A percentile compares a stretch with the other conserved stretches of the same genome.
Evolutionary conservation across 2,797 vertebrate species (phyloP).

Genomic region (Enteromius treurensis): DNA sequence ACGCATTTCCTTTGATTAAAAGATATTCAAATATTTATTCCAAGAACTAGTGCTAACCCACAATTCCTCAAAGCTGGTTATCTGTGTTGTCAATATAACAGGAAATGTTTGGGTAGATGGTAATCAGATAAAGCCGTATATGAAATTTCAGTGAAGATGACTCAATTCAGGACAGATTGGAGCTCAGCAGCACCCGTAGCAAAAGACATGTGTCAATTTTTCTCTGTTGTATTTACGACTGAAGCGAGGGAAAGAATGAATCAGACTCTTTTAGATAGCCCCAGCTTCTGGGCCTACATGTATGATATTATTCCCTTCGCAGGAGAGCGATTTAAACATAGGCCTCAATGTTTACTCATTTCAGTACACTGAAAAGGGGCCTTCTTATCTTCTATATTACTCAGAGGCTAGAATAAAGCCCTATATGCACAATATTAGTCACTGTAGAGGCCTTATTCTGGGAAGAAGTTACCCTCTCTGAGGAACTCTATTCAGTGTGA

Average conservation of each 20-base stretch:
- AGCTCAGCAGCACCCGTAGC: background rate
- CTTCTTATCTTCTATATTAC: conserved; percentile 58
- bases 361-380: conserved; percentile 36
- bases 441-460: conserved; percentile 76
- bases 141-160: conserved; percentile 57
- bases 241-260: conserved; percentile 21
- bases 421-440: conserved; percentile 81
- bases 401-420: conserved; percentile 62
- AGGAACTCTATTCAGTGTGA: conserved; percentile 85
- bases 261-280: conserved; percentile 53
- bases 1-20: background rate
- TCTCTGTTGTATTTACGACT: conserved; percentile 18
- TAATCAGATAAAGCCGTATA: conserved; percentile 42
- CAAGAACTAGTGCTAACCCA: conserved; percentile 41
- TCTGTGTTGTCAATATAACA: conserved; percentile 59
- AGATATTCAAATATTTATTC: conserved; percentile 58
- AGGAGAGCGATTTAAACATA: conserved; percentile 45
- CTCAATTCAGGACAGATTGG: conserved; percentile 47
- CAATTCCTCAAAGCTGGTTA: conserved; percentile 53
- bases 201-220: conserved; percentile 1
- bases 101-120: conserved; percentile 55
- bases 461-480: conserved; percentile 78
- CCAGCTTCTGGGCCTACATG: conserved; percentile 46
- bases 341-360: conserved; percentile 52
- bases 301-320: conserved; percentile 55